Evolutionary conservation across 2,113 vertebrate genomes (phyloP).

Genomic region (Eolophus roseicapilla): DNA sequence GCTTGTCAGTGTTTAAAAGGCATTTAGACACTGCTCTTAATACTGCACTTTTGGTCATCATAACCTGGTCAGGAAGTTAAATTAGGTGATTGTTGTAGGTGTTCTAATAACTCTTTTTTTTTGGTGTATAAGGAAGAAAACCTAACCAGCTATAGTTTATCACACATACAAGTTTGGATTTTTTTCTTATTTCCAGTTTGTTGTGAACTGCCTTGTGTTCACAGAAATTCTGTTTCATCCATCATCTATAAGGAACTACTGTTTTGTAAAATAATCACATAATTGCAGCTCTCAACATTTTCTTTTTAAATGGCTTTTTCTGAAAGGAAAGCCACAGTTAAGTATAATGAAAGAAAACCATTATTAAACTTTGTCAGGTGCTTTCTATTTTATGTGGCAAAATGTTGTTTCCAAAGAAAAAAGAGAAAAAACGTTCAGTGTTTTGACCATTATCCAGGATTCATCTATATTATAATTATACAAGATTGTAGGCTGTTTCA

Average conservation of each 20-base stretch:
- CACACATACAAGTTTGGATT: background rate
- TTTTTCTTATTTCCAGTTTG: background rate
- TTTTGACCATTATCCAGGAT: constrained; percentile 61
- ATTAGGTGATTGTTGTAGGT: background rate
- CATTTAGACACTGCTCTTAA: background rate
- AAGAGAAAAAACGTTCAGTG: constrained; percentile 15
- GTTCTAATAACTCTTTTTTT: background rate
- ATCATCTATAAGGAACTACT: background rate
- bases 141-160: background rate
- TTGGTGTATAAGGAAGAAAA: background rate
- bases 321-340: constrained; percentile 61
- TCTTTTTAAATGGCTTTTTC: constrained; percentile 44
- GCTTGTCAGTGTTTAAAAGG: background rate
- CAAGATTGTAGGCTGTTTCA: constrained; percentile 33
- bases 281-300: constrained; percentile 50
- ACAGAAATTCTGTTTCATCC: background rate
- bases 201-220: background rate
- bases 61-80: background rate
- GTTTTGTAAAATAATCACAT: constrained; percentile 57
- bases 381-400: constrained; percentile 48
- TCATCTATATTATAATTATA: constrained; percentile 23
- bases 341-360: constrained; percentile 40
- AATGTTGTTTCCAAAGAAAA: constrained; percentile 45
- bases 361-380: constrained; percentile 55
- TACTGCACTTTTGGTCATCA: background rate